These are phyloP conservation scores for Ancistrus triradiatus DNA, from an alignment of 2,113 vertebrate genomes.

Conservation along the genomic window DNA sequence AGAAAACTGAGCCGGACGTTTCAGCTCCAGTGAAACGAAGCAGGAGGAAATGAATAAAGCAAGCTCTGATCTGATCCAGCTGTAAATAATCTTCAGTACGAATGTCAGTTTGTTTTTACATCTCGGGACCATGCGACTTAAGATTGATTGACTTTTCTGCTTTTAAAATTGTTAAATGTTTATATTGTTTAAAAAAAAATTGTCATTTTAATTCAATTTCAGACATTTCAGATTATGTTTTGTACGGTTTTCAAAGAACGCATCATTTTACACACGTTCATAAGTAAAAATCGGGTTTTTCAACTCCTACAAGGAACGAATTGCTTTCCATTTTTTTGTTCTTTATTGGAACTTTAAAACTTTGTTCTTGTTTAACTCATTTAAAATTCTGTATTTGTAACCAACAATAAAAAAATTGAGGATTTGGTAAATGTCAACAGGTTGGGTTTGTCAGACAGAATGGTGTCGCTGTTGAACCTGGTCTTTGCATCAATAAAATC, in stretches of 20 bases:
- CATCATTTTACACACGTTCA: no score
- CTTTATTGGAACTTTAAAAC: slow-evolving; percentile 1
- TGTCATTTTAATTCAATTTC: no score
- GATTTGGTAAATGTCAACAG: neutral
- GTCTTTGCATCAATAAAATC: slow-evolving; percentile 5
- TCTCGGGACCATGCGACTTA: neutral
- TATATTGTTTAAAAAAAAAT: no score
- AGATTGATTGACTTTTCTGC: no score
- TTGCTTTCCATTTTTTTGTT: neutral
- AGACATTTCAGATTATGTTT: neutral
- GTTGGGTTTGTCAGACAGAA: no score
- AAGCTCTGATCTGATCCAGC: slow-evolving; percentile 33
- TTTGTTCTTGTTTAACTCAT: no score
- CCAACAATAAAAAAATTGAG: neutral
- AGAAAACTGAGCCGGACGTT: neutral
- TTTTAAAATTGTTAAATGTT: no score
- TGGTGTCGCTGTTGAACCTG: neutral
- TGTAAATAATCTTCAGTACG: slow-evolving; percentile 33
- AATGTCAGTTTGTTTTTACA: slow-evolving; percentile 9
- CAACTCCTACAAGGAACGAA: no score
- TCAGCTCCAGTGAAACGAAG: slow-evolving; percentile 38
- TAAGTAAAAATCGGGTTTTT: no score
- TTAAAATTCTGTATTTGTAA: neutral
- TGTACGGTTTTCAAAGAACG: neutral
- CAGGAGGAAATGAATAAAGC: slow-evolving; percentile 40